Conservation (phyloP, 2,797 vertebrate genomes). For the Sebastes steindachneri region DNA sequence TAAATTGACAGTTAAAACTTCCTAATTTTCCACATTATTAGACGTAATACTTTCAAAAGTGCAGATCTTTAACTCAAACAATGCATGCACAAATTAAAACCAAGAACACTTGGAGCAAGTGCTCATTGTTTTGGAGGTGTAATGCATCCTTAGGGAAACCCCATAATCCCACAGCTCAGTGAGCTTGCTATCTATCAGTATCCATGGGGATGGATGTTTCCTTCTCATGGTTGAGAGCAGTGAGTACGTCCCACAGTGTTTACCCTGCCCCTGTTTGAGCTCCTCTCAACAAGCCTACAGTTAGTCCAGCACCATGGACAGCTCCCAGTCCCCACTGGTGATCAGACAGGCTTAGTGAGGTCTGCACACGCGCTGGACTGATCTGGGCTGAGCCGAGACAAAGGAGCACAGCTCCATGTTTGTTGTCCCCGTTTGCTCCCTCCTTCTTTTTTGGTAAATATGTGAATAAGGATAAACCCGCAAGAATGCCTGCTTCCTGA, state of each 20-base stretch:
- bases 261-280: not conserved
- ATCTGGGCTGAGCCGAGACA: not conserved
- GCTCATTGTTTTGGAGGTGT: not conserved
- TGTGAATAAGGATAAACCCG: not conserved
- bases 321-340: not conserved
- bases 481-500: not conserved
- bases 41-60: not conserved
- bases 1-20: not conserved
- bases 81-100: not conserved
- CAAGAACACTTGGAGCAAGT: not conserved
- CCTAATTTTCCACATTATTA: not conserved
- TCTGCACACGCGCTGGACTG: not conserved
- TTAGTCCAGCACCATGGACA: slow-evolving; percentile 58
- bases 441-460: not conserved
- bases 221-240: not conserved
- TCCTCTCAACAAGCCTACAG: not conserved
- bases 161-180: not conserved
- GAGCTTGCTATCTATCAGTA: not conserved
- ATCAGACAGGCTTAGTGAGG: not conserved
- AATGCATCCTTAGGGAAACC: not conserved
- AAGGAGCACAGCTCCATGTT: not conserved
- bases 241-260: not conserved
- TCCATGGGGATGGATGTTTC: not conserved
- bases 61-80: not conserved
- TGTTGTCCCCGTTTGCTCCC: not conserved